phyloP scores from a whole-genome alignment of 1,140 invertebrate species.

The Rhagoletis pomonella region DNA sequence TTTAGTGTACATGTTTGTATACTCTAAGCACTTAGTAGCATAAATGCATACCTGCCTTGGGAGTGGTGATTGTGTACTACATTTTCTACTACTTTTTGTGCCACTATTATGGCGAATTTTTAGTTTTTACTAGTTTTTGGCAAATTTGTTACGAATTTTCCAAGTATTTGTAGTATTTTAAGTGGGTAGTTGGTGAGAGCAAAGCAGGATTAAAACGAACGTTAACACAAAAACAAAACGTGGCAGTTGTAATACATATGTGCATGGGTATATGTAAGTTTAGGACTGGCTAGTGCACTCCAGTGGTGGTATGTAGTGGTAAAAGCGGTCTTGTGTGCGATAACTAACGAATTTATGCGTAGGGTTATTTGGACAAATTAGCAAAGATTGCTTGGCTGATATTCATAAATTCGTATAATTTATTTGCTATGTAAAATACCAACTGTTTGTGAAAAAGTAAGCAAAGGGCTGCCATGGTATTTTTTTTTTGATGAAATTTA shows the following conservation, averaged over 20 bases:
- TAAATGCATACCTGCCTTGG: constrained; percentile 51
- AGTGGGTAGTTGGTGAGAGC: constrained; percentile 16
- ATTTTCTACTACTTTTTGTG: constrained; percentile 6
- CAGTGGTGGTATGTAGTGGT: neutral
- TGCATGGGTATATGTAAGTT: neutral
- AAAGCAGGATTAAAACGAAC: neutral
- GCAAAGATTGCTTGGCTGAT: neutral
- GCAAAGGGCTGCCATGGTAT: too few species aligned
- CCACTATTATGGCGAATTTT: neutral
- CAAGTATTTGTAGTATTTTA: constrained; percentile 34
- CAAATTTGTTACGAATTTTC: constrained; percentile 37
- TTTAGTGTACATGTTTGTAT: constrained; percentile 39
- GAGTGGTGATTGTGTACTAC: constrained; percentile 6
- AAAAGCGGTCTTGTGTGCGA: neutral
- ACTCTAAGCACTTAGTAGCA: constrained; percentile 17
- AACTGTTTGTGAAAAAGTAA: too few species aligned
- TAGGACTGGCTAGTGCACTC: too few species aligned
- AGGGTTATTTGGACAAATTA: constrained; percentile 32
- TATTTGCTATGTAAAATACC: neutral
- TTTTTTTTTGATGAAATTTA: too few species aligned
- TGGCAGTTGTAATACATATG: neutral
- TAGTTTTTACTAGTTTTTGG: constrained; percentile 5
- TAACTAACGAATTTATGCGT: constrained; percentile 25
- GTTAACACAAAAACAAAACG: neutral
- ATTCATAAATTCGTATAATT: constrained; percentile 4